Percentiles rank a stretch among this genome's conserved stretches.
Conservation (phyloP, 1,140 invertebrate genomes). For the Drosophila kohkoa region DNA sequence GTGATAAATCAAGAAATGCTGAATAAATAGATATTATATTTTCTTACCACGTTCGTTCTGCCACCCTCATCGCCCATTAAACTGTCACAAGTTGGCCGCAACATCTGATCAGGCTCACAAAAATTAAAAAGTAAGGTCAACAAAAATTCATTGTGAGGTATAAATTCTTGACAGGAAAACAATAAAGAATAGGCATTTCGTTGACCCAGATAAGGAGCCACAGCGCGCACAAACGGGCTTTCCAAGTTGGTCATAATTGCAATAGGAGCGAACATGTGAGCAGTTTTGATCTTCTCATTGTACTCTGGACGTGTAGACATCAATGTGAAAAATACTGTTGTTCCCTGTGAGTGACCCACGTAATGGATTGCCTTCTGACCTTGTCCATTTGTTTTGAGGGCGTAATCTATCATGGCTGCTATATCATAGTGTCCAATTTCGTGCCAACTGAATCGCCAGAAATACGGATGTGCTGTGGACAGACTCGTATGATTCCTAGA, state of each 20-base stretch:
- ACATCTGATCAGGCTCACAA: conserved; percentile 84
- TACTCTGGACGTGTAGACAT: conserved; percentile 86
- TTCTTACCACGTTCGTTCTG: conserved; percentile 58
- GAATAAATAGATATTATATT: background rate
- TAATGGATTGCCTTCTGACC: conserved; percentile 86
- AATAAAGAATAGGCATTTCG: conserved; percentile 79
- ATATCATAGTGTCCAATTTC: conserved; percentile 90
- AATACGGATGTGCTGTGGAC: conserved; percentile 85
- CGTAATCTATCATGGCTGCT: conserved; percentile 89
- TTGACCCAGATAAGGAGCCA: conserved; percentile 64
- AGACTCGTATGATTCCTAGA: conserved; percentile 84
- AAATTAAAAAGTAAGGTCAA: conserved; percentile 72
- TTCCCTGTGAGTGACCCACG: conserved; percentile 88
- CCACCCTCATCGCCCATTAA: background rate
- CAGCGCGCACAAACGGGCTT: conserved; percentile 67
- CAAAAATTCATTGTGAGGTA: conserved; percentile 64
- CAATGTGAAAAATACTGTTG: conserved; percentile 86
- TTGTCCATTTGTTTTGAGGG: conserved; percentile 86
- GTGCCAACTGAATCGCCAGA: conserved; percentile 88
- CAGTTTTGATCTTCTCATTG: conserved; percentile 86
- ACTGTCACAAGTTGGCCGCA: conserved; percentile 47
- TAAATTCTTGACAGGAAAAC: conserved; percentile 83
- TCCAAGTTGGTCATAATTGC: conserved; percentile 83
- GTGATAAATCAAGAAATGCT: background rate
- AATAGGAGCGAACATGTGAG: conserved; percentile 87